A percentile compares a stretch with the other conserved stretches of the same genome.
phyloP scores from a whole-genome alignment of 2,888 invertebrate genomes.

The Pterobdella sp. region DNA sequence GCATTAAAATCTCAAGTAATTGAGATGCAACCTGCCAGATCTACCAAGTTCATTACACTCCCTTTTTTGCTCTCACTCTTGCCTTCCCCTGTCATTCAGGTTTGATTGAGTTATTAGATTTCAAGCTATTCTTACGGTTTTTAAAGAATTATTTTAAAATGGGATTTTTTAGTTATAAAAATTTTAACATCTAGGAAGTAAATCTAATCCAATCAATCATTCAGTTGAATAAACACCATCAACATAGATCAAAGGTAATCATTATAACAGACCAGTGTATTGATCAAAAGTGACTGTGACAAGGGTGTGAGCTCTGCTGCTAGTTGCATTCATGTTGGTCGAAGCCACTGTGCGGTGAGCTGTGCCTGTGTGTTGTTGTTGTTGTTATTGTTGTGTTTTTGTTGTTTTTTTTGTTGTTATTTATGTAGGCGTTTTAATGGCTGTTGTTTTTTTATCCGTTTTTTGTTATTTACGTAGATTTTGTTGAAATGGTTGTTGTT shows the following conservation, averaged over 20 bases:
- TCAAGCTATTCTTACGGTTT: no score
- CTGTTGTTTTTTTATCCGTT: neutral
- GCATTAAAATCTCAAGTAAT: neutral
- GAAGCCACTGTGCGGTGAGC: conserved; percentile 51
- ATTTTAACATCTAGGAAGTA: no score
- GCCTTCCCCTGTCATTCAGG: conserved; percentile 42
- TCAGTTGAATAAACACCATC: no score
- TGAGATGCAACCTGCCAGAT: conserved; percentile 47
- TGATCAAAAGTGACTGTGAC: conserved; percentile 52
- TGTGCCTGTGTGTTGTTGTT: conserved; percentile 43
- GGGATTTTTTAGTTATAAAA: no score
- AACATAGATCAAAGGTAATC: no score
- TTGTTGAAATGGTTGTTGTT: neutral
- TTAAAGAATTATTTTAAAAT: no score
- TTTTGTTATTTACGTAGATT: neutral
- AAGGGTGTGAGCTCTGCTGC: conserved; percentile 51
- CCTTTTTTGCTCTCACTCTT: conserved; percentile 49
- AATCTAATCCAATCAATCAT: no score
- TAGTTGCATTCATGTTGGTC: conserved; percentile 53
- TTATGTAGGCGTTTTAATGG: neutral
- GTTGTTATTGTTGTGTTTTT: neutral
- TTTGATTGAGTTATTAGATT: no score
- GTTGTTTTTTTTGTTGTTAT: neutral
- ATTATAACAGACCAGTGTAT: conserved; percentile 44
- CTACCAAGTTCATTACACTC: conserved; percentile 51